Evolutionary conservation across 2,113 vertebrate genomes (phyloP), one percentile per base, ranked within the genome.

Genomic region (Panthera leo): DNA sequence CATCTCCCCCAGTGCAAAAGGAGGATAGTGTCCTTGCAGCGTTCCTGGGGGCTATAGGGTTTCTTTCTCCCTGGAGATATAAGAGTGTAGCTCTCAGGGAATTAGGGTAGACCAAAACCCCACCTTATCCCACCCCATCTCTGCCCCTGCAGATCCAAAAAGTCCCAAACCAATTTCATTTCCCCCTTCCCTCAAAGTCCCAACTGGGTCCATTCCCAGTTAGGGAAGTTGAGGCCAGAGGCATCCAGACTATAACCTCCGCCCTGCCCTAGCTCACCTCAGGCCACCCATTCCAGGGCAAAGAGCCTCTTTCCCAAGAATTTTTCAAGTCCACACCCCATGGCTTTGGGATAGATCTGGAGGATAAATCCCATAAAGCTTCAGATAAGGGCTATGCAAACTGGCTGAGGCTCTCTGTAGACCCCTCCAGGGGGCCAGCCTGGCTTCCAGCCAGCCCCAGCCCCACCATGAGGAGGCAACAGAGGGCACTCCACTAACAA

Each of bases 281-380:
- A 67, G 63, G 45, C 36, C 31, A 70, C 91, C 86, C 48, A 91
- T 45, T 83, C 86, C 92, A 94, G 89, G 94, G 84, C 86, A 90
- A 95, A 97, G 18, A 96, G 71, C 71, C 92, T 65, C 87, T 94
- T 97, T 34, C 92, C 93, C 45, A 93, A 83, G 91, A 97, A 95
- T 96, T 91, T 95, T 95, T 95, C 86, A 39, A 95, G 53, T 87
- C 70, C 78, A 94, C 89, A 78, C 51, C 80, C 85, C n/a, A 67
- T 4, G 34, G 70, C 70, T 73, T 79, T 68, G n/a, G 73, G 45
- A 79, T 48, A 55, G 16, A 85, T 48, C 67, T 91, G 73, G 78
- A 96, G 65, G 82, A 85, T 65, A 92, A 96, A 85, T 78, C 58
- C 61, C 85, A 87, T 2, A 45, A 68, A 88, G 15, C 29, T 75